Evolutionary conservation across 2,888 invertebrate genomes (phyloP).

Genomic region (Ormyrus nitidulus): DNA sequence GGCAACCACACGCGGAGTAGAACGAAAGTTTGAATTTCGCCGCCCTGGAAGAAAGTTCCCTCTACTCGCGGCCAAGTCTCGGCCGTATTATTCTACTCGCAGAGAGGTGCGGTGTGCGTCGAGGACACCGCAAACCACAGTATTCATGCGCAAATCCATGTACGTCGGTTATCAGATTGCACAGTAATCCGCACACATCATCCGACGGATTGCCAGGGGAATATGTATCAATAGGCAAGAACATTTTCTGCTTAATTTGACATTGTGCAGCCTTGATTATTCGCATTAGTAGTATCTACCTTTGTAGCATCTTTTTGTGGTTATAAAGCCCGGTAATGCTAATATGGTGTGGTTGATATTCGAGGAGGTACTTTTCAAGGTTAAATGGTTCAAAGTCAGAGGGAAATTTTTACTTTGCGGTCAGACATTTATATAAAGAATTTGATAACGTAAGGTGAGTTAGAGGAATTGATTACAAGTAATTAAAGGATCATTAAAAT

Average conservation of each 20-base stretch:
- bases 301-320: too few species aligned
- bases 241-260: conserved; percentile 12
- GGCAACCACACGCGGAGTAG: too few species aligned
- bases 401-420: background rate
- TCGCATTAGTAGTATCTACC: too few species aligned
- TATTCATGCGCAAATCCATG: conserved; percentile 12
- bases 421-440: too few species aligned
- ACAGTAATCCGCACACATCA: conserved; percentile 13
- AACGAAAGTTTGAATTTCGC: too few species aligned
- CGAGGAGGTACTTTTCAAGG: background rate
- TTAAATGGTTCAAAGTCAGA: background rate
- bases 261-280: too few species aligned
- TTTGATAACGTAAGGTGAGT: too few species aligned
- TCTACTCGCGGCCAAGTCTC: background rate
- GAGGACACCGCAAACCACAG: conserved; percentile 27
- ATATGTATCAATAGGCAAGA: background rate
- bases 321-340: too few species aligned
- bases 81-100: background rate
- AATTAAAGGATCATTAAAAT: too few species aligned
- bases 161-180: conserved; percentile 17
- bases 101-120: background rate
- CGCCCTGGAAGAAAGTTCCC: background rate
- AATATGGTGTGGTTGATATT: background rate
- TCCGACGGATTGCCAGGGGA: too few species aligned
- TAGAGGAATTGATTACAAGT: too few species aligned